Evolutionary conservation across 2,113 vertebrate genomes (phyloP).

Genomic region (Macquaria ambigua): DNA sequence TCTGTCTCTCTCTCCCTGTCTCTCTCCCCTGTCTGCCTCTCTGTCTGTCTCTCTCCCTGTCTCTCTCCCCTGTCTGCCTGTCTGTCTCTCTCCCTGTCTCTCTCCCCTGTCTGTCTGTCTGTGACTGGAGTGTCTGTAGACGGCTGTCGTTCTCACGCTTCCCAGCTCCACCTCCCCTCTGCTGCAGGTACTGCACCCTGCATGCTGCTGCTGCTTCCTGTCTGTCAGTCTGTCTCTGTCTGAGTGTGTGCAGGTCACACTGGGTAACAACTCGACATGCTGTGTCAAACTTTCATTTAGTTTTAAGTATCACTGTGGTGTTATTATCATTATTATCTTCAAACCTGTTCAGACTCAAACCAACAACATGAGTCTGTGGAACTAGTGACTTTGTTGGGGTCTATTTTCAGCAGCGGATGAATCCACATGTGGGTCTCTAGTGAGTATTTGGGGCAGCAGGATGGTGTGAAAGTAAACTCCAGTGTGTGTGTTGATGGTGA

Average conservation of each 20-base stretch:
- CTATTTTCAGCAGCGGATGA: no score
- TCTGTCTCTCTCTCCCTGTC: no score
- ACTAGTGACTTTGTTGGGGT: no score
- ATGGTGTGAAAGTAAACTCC: no score
- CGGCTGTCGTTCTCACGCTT: constrained; percentile 54
- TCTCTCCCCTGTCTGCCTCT: constrained; percentile 39
- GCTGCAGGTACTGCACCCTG: constrained; percentile 74
- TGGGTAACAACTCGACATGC: neutral
- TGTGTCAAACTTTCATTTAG: neutral
- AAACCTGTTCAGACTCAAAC: no score
- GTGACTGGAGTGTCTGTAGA: constrained; percentile 51
- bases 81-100: constrained; percentile 55
- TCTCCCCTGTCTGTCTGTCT: constrained; percentile 58
- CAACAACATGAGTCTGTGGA: neutral
- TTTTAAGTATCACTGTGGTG: neutral
- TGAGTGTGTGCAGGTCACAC: neutral
- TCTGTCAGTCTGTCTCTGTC: neutral
- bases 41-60: constrained; percentile 18
- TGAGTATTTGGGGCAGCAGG: no score
- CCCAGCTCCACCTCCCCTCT: constrained; percentile 61
- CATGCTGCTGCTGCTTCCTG: constrained; percentile 7
- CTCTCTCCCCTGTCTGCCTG: neutral
- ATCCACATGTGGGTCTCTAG: no score
- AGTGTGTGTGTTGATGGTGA: no score
- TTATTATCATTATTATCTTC: no score